These are phyloP conservation scores for Callyntrura sp. DNA, from an alignment of 2,888 invertebrate genomes.

Conservation along the genomic window DNA sequence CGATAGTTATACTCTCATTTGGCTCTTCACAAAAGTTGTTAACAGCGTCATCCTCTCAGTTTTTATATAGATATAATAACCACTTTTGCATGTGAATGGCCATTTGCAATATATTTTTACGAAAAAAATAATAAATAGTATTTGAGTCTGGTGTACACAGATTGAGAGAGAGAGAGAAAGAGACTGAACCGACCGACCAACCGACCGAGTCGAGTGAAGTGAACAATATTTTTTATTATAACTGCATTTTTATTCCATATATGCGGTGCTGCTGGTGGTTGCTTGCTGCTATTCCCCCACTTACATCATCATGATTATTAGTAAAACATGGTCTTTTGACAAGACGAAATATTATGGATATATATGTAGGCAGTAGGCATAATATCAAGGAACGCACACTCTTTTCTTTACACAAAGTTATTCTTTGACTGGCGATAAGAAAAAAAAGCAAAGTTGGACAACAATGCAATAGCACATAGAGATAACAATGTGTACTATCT, in stretches of 20 bases:
- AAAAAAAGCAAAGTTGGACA: not conserved
- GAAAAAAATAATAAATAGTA: not conserved
- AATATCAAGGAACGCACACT: not conserved
- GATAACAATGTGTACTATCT: not conserved
- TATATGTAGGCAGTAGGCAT: too few relatives aligned
- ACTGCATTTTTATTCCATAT: conserved; percentile 53
- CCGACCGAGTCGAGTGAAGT: conserved; percentile 12
- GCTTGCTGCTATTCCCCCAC: not conserved
- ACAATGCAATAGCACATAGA: conserved; percentile 11
- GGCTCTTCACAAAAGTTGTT: conserved; percentile 35
- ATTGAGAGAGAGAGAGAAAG: not conserved
- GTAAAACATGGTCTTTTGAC: conserved; percentile 54
- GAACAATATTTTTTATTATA: conserved; percentile 32
- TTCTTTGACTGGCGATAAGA: conserved; percentile 19
- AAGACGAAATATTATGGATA: not conserved
- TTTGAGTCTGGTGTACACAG: not conserved
- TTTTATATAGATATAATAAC: conserved; percentile 52
- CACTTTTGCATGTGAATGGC: conserved; percentile 61
- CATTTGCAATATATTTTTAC: conserved; percentile 39
- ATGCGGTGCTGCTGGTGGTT: conserved; percentile 24
- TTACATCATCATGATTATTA: conserved; percentile 55
- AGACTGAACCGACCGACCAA: conserved; percentile 3
- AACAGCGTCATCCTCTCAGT: conserved; percentile 42
- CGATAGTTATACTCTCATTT: conserved; percentile 6
- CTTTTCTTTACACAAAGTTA: conserved; percentile 9